A percentile compares a stretch with the other conserved stretches of the same genome.
Conservation (phyloP, 1,140 invertebrate species). For the Heliconius eleuchia region DNA sequence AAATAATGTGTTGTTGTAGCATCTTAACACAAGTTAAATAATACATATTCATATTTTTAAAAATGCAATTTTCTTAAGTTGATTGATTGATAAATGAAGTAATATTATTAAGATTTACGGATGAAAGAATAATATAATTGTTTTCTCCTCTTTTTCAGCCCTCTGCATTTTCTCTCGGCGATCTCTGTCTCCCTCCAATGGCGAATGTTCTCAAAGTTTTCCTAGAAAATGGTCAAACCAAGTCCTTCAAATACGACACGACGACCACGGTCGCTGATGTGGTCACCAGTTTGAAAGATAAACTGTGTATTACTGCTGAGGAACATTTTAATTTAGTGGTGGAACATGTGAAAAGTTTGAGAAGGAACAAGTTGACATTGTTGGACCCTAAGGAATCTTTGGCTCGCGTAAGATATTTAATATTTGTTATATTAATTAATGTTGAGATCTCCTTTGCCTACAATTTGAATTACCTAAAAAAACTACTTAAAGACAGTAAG, state of each 20-base stretch:
- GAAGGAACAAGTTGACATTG: slow-evolving; percentile 91
- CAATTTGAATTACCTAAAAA: too few relatives aligned
- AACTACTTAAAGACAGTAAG: too few relatives aligned
- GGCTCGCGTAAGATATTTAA: slow-evolving; percentile 85
- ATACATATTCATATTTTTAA: too few relatives aligned
- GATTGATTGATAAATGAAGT: too few relatives aligned
- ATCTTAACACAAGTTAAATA: too few relatives aligned
- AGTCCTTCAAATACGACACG: slow-evolving; percentile 97
- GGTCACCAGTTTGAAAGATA: slow-evolving; percentile 91
- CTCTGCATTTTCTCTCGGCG: slow-evolving; percentile 88
- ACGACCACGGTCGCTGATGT: slow-evolving; percentile 95
- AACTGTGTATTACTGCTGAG: slow-evolving; percentile 89
- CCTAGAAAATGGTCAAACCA: slow-evolving; percentile 96
- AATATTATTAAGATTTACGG: too few relatives aligned
- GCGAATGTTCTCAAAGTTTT: slow-evolving; percentile 96
- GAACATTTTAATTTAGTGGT: slow-evolving; percentile 94
- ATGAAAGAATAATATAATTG: too few relatives aligned
- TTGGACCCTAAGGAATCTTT: slow-evolving; percentile 92
- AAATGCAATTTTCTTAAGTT: too few relatives aligned
- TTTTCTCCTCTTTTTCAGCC: slow-evolving; percentile 78
- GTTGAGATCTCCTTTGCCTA: neutral
- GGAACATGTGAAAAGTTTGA: slow-evolving; percentile 93
- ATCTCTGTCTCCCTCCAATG: slow-evolving; percentile 92
- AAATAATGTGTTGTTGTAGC: too few relatives aligned
- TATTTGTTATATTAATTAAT: neutral